These are phyloP conservation scores for Elmis aenea DNA, from an alignment of 2,888 invertebrate species.

Conservation along the genomic window DNA sequence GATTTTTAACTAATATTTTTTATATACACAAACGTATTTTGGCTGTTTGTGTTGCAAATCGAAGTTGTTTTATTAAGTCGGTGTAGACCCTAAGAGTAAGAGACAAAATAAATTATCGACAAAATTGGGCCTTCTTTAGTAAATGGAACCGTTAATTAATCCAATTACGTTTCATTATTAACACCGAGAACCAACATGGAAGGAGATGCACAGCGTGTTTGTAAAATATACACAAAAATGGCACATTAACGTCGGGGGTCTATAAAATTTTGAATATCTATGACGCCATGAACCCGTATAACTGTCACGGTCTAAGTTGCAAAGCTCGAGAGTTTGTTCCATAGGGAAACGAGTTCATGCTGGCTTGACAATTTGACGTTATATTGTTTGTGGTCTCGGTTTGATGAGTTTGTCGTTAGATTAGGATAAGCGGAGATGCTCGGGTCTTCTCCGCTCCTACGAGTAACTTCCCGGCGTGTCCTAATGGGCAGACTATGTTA, in stretches of 20 bases:
- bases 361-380: conserved; percentile 20
- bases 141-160: neutral
- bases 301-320: conserved; percentile 12
- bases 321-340: too few species aligned
- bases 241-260: neutral
- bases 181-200: neutral
- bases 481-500: conserved; percentile 18
- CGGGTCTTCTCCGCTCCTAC: conserved; percentile 8
- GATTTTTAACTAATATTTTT: too few species aligned
- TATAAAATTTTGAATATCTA: conserved; percentile 5
- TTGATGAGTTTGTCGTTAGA: conserved; percentile 19
- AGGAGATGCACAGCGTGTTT: conserved; percentile 1
- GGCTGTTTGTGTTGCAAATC: too few species aligned
- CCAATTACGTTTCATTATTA: neutral
- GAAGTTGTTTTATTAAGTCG: too few species aligned
- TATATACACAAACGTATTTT: too few species aligned
- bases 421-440: conserved; percentile 9
- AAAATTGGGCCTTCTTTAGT: neutral
- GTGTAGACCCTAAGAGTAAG: too few species aligned
- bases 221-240: neutral
- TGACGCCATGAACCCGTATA: conserved; percentile 7
- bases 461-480: conserved; percentile 14
- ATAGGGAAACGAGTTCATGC: conserved; percentile 14
- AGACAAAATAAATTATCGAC: too few species aligned
- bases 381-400: conserved; percentile 19